Base-by-base conservation (phyloP, 1,140 invertebrate genomes). In the Caenorhabditis briggsae region DNA sequence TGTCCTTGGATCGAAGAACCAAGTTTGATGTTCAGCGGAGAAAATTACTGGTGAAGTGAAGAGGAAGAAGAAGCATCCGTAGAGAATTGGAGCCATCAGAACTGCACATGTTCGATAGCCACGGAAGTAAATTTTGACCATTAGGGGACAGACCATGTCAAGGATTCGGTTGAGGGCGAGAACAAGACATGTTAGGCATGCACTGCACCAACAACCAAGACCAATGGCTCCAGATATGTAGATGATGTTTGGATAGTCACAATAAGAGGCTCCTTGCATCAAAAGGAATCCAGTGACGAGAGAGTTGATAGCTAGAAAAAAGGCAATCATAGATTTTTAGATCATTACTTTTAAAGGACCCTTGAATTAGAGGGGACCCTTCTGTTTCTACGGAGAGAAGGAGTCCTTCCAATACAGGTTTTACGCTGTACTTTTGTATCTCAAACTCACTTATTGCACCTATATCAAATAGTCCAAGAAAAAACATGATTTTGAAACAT, bases 401-500 rank as follows among this genome's bases (percentile, higher is more conserved):
- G n/a, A n/a, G n/a, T n/a, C n/a, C n/a, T n/a, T n/a, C n/a, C n/a
- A n/a, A n/a, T n/a, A n/a, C n/a, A n/a, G n/a, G n/a, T n/a, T n/a
- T n/a, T n/a, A n/a, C n/a, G n/a, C n/a, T n/a, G n/a, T n/a, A n/a
- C n/a, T n/a, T 1, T 33, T 33, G 33, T 33, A 2, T 1, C 33
- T 33, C 1, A 7, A 50, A 78, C 70, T 78, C 20, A 78, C 70
- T 18, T 5, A 78, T 78, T 11, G 70, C 70, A 12, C 70, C 70
- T 20, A 78, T 78, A 53, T 78, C 70, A n/a, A 78, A 78, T 7
- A 78, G 70, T 12, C 70, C 70, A 5, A 78, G 46, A n/a, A 78
- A 78, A 50, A 78, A 78, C 70, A 78, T 78, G 0, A 78, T 78
- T 9, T 78, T 78, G 70, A 78, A 78, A 53, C 70, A 78, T 1